Base-by-base conservation (phyloP, 2,797 vertebrate genomes). In the Esox lucius region DNA sequence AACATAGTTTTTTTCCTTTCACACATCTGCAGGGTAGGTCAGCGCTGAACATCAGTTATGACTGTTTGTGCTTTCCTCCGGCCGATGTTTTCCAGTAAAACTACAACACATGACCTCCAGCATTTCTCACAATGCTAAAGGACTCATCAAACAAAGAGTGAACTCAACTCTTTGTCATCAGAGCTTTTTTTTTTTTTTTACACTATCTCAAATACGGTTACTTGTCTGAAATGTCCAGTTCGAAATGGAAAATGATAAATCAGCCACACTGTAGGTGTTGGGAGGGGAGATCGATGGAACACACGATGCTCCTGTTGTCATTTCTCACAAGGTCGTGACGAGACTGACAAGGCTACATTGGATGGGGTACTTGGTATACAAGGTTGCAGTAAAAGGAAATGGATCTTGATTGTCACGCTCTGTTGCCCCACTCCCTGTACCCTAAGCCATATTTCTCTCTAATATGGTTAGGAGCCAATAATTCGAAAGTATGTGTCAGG, bases 401-500 rank as follows among this genome's bases (percentile, higher is more conserved):
- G 84, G 74, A 83, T 90, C 71, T 85, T 82, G 79, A 84, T 82
- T 80, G 70, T 82, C 75, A 77, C 67, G 74, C 85, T 81, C 78
- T 74, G 76, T 75, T 68, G 83, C 75, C 39, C 76, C 68, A 61
- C 80, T 75, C 86, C 78, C 85, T 78, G 87, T 91, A 93, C 91
- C 78, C 80, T 79, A 77, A 87, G 74, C 86, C 2, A 4, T 84
- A 87, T 91, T 87, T 84, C 78, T 79, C 80, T 90, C 83, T 86
- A 87, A 90, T 90, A 82, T 84, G 87, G 81, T 88, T 91, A 81
- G 74, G 91, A 70, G 83, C 75, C 87, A 87, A 86, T 90, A 87
- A 89, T 87, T 91, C 86, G 85, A 88, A 90, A 94, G 84, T 84
- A 88, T 92, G 87, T 91, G 91, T 87, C 90, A 89, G 86, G 75